Conservation (phyloP, 2,797 vertebrate species). For the Sebastes jordani region DNA sequence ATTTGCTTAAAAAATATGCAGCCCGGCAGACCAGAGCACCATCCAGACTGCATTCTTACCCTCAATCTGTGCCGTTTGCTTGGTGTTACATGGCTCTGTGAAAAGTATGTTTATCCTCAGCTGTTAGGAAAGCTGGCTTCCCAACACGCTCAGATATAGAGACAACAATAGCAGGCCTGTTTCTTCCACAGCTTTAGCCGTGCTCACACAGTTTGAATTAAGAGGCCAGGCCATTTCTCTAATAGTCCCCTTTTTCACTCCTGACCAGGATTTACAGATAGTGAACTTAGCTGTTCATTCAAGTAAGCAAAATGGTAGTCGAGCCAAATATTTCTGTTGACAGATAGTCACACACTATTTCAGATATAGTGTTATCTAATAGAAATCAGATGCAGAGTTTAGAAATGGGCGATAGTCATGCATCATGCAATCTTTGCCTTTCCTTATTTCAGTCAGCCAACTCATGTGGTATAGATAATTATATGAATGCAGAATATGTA, state of each 20-base stretch:
- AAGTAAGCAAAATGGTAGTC: not conserved
- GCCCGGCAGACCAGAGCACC: not conserved
- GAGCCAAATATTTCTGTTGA: not conserved
- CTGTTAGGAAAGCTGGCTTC: conserved; percentile 42
- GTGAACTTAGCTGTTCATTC: not conserved
- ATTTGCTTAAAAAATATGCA: not conserved
- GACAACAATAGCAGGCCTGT: conserved; percentile 61
- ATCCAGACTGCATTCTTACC: conserved; percentile 25
- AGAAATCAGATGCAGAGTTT: not conserved
- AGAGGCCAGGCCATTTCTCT: conserved; percentile 28
- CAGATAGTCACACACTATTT: not conserved
- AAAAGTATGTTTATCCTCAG: conserved; percentile 53
- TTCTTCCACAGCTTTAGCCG: conserved; percentile 37
- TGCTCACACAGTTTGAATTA: conserved; percentile 54
- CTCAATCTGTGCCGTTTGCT: conserved; percentile 37
- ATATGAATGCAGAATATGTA: not conserved
- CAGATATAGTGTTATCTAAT: not conserved
- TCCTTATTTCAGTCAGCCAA: not conserved
- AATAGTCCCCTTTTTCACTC: conserved; percentile 15
- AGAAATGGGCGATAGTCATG: not conserved
- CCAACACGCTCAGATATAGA: conserved; percentile 21
- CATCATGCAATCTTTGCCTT: not conserved
- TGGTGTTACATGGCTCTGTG: conserved; percentile 31
- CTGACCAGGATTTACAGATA: conserved; percentile 1
- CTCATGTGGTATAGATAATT: not conserved